phyloP scores from a whole-genome alignment of 2,113 vertebrate species.

The Oceanites oceanicus region DNA sequence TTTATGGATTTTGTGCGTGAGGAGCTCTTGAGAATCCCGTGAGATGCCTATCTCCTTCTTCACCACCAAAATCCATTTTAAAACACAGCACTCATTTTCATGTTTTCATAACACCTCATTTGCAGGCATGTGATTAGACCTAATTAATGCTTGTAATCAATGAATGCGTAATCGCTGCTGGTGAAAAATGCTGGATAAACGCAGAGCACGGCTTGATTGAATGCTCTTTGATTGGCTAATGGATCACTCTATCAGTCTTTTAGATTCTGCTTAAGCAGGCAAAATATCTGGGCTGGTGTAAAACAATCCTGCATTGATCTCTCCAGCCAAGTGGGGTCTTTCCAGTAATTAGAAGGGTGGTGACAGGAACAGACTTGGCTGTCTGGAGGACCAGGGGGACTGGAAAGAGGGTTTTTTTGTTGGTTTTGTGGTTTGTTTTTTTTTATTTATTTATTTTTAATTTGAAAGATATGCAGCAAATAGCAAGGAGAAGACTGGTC shows the following conservation, averaged over 20 bases:
- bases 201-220: slow-evolving; percentile 1
- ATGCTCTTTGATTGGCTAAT: neutral
- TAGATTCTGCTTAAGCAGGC: slow-evolving; percentile 41
- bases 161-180: neutral
- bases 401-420: neutral
- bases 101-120: slow-evolving; percentile 10
- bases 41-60: neutral
- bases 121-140: slow-evolving; percentile 16
- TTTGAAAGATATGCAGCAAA: slow-evolving; percentile 22
- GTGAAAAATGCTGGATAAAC: slow-evolving; percentile 8
- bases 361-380: slow-evolving; percentile 32
- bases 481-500: neutral
- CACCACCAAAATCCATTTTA: neutral
- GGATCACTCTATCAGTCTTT: neutral
- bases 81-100: neutral
- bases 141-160: slow-evolving; percentile 53
- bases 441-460: neutral
- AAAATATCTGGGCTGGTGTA: slow-evolving; percentile 41
- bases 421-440: neutral
- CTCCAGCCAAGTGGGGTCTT: slow-evolving; percentile 43
- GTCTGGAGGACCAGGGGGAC: neutral
- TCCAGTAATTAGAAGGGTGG: slow-evolving; percentile 58
- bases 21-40: neutral
- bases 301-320: slow-evolving; percentile 55
- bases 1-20: neutral